Conservation (phyloP, 1,140 invertebrate genomes). For the Diorhabda carinulata region DNA sequence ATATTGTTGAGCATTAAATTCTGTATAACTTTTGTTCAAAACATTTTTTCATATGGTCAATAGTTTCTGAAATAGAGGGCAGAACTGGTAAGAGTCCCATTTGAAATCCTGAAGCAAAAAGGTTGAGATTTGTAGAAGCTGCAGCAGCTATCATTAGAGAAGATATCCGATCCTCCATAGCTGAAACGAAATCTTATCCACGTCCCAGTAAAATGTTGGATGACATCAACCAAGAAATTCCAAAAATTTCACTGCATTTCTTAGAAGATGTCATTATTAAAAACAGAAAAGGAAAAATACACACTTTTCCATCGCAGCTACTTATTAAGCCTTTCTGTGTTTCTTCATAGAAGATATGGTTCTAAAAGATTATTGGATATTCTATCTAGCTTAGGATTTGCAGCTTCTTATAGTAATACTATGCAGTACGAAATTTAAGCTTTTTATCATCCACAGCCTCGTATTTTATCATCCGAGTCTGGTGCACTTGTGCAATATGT, state of each 20-base stretch:
- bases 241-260: slow-evolving; percentile 39
- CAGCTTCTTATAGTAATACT: slow-evolving; percentile 40
- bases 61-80: too few relatives aligned
- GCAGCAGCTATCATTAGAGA: slow-evolving; percentile 44
- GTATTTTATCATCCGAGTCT: slow-evolving; percentile 31
- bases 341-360: slow-evolving; percentile 40
- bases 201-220: slow-evolving; percentile 31
- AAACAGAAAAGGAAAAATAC: slow-evolving; percentile 38
- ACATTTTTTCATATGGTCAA: too few relatives aligned
- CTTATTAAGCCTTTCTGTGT: slow-evolving; percentile 40
- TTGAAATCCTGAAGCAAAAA: slow-evolving; percentile 29
- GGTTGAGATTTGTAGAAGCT: slow-evolving; percentile 39
- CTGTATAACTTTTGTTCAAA: too few relatives aligned
- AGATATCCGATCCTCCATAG: slow-evolving; percentile 41
- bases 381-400: slow-evolving; percentile 40
- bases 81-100: too few relatives aligned
- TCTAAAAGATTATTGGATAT: slow-evolving; percentile 42
- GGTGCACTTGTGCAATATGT: slow-evolving; percentile 42
- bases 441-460: slow-evolving; percentile 38
- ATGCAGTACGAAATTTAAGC: slow-evolving; percentile 44
- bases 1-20: too few relatives aligned
- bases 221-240: slow-evolving; percentile 40
- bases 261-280: slow-evolving; percentile 38
- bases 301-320: slow-evolving; percentile 43
- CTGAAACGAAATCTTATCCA: slow-evolving; percentile 42